phyloP scores from a whole-genome alignment of 2,888 invertebrate genomes.

The Ceramica pisi region DNA sequence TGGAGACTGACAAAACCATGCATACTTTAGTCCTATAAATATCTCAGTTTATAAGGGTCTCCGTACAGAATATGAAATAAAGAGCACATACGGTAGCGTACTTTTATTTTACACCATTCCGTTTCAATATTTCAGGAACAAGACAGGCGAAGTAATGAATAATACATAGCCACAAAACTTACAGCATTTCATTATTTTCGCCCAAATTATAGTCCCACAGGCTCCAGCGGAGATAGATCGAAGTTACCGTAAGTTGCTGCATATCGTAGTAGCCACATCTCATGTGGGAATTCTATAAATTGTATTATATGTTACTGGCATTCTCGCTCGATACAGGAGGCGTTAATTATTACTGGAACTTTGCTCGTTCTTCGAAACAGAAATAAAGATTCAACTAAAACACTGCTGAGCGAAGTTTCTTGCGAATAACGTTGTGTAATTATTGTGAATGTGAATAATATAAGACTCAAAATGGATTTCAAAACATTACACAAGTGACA shows the following conservation, averaged over 20 bases:
- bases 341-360: constrained; percentile 49
- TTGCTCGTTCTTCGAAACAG: constrained; percentile 19
- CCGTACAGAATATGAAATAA: constrained; percentile 52
- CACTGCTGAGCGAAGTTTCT: constrained; percentile 25
- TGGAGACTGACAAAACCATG: constrained; percentile 46
- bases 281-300: constrained; percentile 69
- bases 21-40: constrained; percentile 51
- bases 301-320: constrained; percentile 58
- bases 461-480: constrained; percentile 8
- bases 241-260: constrained; percentile 73
- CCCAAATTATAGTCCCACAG: constrained; percentile 77
- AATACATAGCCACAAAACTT: constrained; percentile 74
- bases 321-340: constrained; percentile 33
- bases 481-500: constrained; percentile 18
- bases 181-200: constrained; percentile 79
- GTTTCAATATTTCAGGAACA: constrained; percentile 57
- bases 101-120: constrained; percentile 53
- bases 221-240: constrained; percentile 71
- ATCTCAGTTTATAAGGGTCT: constrained; percentile 55
- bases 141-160: constrained; percentile 68
- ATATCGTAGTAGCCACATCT: constrained; percentile 76
- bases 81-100: constrained; percentile 30
- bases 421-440: constrained; percentile 19
- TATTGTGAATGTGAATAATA: constrained; percentile 17
- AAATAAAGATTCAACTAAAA: constrained; percentile 33